Percentiles rank a stretch among this genome's conserved stretches.
phyloP scores from a whole-genome alignment of 2,797 vertebrate species.

The Nannoperca obscura region DNA sequence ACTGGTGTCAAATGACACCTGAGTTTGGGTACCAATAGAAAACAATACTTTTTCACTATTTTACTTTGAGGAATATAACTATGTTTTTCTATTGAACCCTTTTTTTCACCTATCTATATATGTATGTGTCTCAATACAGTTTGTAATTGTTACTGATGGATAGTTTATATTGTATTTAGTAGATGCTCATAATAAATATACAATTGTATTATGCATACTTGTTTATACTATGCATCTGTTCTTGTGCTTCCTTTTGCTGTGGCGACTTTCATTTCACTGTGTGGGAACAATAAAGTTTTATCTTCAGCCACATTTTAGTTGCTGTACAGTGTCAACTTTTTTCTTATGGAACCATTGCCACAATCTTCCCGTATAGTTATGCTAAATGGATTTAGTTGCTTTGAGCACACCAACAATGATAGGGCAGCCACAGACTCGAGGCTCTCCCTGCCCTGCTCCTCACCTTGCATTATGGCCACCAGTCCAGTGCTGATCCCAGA shows the following conservation, averaged over 20 bases:
- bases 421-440: background rate
- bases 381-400: too few species aligned
- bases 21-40: too few species aligned
- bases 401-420: background rate
- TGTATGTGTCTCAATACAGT: background rate
- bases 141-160: background rate
- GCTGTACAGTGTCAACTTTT: background rate
- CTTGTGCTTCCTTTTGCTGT: background rate
- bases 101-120: background rate
- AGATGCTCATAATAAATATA: background rate
- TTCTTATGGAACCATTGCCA: background rate
- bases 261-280: background rate
- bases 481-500: slow-evolving; percentile 94
- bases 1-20: too few species aligned
- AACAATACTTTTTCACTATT: too few species aligned
- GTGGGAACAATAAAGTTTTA: background rate
- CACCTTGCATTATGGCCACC: slow-evolving; percentile 94
- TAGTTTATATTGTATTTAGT: background rate
- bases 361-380: background rate
- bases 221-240: background rate
- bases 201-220: background rate
- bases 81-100: background rate
- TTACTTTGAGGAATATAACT: too few species aligned
- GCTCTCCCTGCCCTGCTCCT: slow-evolving; percentile 7
- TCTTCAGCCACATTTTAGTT: background rate